Evolutionary conservation across 2,888 invertebrate genomes (phyloP).

Genomic region (Rhagophthalmus giganteus): DNA sequence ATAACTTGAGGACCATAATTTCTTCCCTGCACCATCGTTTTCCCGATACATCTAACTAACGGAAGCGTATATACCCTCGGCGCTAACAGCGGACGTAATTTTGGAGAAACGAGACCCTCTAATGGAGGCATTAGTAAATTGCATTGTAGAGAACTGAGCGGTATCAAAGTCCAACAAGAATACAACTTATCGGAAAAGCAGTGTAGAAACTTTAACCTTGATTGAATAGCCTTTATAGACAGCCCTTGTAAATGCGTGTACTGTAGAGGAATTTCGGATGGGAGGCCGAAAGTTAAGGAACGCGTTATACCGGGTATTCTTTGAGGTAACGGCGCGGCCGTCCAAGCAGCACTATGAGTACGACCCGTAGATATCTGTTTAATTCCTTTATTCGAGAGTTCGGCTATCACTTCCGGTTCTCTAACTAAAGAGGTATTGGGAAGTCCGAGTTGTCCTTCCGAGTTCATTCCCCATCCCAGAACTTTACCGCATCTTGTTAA

Average conservation of each 20-base stretch:
- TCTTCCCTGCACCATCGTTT: slow-evolving; percentile 68
- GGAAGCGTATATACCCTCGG: slow-evolving; percentile 66
- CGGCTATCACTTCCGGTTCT: slow-evolving; percentile 60
- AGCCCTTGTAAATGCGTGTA: slow-evolving; percentile 60
- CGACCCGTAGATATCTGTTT: slow-evolving; percentile 66
- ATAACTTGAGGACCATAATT: slow-evolving; percentile 69
- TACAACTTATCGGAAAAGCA: slow-evolving; percentile 66
- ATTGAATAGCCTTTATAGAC: slow-evolving; percentile 58
- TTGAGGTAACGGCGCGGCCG: slow-evolving; percentile 58
- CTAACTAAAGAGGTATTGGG: slow-evolving; percentile 60
- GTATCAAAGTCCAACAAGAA: slow-evolving; percentile 61
- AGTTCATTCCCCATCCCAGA: slow-evolving; percentile 66
- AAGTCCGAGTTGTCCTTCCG: slow-evolving; percentile 64
- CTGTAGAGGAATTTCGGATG: slow-evolving; percentile 60
- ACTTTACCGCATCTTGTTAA: slow-evolving; percentile 62
- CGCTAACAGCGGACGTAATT: slow-evolving; percentile 60
- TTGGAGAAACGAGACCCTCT: slow-evolving; percentile 54
- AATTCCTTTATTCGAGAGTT: slow-evolving; percentile 58
- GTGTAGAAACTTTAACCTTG: slow-evolving; percentile 61
- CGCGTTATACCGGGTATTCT: slow-evolving; percentile 58
- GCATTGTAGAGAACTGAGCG: slow-evolving; percentile 54
- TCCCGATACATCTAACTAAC: slow-evolving; percentile 64
- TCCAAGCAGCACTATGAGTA: slow-evolving; percentile 67
- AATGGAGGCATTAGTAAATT: slow-evolving; percentile 53
- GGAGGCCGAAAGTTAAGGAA: slow-evolving; percentile 58